Base-by-base conservation (phyloP, 2,113 vertebrate species). In the Menura novaehollandiae region DNA sequence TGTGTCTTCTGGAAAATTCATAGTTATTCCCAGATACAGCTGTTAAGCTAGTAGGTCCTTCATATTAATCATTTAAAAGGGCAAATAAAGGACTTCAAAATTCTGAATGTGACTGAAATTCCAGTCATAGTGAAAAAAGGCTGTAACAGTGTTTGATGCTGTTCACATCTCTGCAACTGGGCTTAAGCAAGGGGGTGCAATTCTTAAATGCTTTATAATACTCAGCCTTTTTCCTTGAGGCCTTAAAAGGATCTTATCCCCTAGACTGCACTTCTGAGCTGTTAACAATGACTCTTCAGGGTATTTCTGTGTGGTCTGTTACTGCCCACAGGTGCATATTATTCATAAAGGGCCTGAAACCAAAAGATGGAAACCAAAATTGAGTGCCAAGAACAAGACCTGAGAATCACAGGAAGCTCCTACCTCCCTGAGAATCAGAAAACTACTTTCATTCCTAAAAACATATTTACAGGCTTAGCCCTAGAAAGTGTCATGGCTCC, bases 401-500 rank as follows among this genome's bases (percentile, higher is more conserved):
- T 37, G 47, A 75, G 20, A 44, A 71, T n/a, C 37, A 32, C 13
- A 37, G 58, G 69, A 91, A 71, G 18, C 3, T 67, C 10, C 71
- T 59, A 35, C 20, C 30, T 67, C 47, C 32, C 9, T 47, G 15
- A 58, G 51, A 69, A 81, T 35, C 20, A 72, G 30, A 73, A 84
- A 60, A 58, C 43, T 15, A 33, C 33, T 88, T 88, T 58, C 32
- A 46, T 58, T 82, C 32, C 56, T 59, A 64, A 75, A 71, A 39
- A 16, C 15, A 53, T 33, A 43, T 46, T 44, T 75, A 60, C 32
- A 87, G 12, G 28, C 51, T 77, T 66, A 44, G 30, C 7, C 15
- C 27, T 35, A 32, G 55, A 87, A 77, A n/a, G 53, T 0, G 0
- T 6, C 32, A 18, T 0, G 1, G 32, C 47, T 85, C 24, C 47